Evolutionary conservation across 2,113 vertebrate genomes (phyloP).

Genomic region (Labrus mixtus): DNA sequence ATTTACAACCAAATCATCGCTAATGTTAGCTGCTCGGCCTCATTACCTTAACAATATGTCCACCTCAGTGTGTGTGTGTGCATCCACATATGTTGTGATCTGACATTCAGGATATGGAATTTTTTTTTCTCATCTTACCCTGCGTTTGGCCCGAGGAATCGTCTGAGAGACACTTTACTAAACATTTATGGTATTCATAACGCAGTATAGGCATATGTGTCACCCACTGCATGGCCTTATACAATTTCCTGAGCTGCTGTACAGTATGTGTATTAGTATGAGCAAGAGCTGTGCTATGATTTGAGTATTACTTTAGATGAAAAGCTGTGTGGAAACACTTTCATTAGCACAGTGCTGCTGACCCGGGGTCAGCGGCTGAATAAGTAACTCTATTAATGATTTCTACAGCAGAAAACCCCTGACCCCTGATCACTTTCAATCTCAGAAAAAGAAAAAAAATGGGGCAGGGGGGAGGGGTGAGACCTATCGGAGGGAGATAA

Average conservation of each 20-base stretch:
- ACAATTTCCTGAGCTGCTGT: slow-evolving; percentile 71
- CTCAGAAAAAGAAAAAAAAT: slow-evolving; percentile 74
- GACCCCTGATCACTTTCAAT: slow-evolving; percentile 85
- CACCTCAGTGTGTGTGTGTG: slow-evolving; percentile 34
- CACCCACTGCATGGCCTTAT: slow-evolving; percentile 75
- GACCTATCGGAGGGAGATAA: slow-evolving; percentile 73
- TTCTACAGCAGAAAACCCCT: slow-evolving; percentile 86
- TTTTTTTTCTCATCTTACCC: slow-evolving; percentile 36
- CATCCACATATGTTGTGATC: slow-evolving; percentile 56
- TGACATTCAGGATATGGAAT: slow-evolving; percentile 21
- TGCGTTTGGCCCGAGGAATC: slow-evolving; percentile 39
- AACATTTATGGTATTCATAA: slow-evolving; percentile 82
- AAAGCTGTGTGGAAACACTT: slow-evolving; percentile 85
- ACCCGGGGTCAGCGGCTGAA: slow-evolving; percentile 81
- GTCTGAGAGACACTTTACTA: slow-evolving; percentile 73
- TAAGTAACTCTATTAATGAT: slow-evolving; percentile 87
- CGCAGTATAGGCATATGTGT: slow-evolving; percentile 67
- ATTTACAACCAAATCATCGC: slow-evolving; percentile 64
- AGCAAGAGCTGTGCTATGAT: slow-evolving; percentile 77
- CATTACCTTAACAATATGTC: slow-evolving; percentile 73
- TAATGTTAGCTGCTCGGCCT: slow-evolving; percentile 57
- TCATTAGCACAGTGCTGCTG: slow-evolving; percentile 83
- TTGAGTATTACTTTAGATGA: slow-evolving; percentile 86
- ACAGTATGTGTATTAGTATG: slow-evolving; percentile 65
- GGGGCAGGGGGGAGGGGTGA: slow-evolving; percentile 64